Conservation (phyloP, 2,888 invertebrate genomes). For the Leptodirus hochenwartii region DNA sequence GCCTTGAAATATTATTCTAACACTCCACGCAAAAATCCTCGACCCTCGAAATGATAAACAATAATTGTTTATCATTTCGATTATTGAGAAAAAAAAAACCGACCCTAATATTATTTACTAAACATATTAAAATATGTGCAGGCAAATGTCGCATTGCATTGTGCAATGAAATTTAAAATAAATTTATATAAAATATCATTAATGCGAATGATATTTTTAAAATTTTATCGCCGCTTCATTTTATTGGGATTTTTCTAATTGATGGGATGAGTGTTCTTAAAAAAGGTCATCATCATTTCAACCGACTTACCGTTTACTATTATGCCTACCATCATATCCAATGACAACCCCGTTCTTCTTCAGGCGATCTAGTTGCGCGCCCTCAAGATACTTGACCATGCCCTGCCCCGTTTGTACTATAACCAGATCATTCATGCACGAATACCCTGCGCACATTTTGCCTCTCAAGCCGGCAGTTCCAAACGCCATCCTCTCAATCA, state of each 20-base stretch:
- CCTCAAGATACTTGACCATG: conserved; percentile 53
- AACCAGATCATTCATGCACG: conserved; percentile 90
- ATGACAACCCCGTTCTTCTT: conserved; percentile 59
- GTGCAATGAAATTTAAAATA: too few species aligned
- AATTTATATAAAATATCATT: too few species aligned
- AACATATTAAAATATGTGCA: too few species aligned
- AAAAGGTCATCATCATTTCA: conserved; percentile 6
- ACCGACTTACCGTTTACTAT: conserved; percentile 65
- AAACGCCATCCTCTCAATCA: conserved; percentile 59
- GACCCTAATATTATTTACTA: too few species aligned
- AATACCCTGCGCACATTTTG: conserved; percentile 83
- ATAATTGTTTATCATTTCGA: too few species aligned
- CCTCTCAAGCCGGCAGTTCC: conserved; percentile 90
- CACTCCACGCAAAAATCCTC: too few species aligned
- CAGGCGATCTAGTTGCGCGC: conserved; percentile 35
- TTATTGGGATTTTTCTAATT: background rate
- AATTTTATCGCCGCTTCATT: too few species aligned
- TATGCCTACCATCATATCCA: conserved; percentile 85
- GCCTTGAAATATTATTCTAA: too few species aligned
- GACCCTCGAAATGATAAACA: too few species aligned
- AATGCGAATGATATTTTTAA: too few species aligned
- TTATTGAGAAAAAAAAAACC: too few species aligned
- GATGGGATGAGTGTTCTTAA: background rate
- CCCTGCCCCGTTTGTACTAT: conserved; percentile 92
- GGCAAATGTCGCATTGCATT: too few species aligned